These are phyloP conservation scores for Sinosuthora webbiana DNA, from an alignment of 2,113 vertebrate genomes.

Conservation along the genomic window DNA sequence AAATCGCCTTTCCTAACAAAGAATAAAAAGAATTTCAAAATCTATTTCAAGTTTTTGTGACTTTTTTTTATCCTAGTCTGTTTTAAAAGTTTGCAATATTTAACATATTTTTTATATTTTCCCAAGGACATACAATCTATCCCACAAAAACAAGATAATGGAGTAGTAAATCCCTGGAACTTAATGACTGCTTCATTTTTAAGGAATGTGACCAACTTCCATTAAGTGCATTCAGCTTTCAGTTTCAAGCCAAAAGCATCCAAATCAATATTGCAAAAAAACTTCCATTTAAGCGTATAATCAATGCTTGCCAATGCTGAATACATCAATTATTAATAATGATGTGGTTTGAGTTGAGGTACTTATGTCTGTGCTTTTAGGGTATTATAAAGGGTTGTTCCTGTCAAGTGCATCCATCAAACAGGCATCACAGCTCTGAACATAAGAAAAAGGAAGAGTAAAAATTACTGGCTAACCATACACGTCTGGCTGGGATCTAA, in stretches of 20 bases:
- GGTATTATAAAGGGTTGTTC: constrained; percentile 41
- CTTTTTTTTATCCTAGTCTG: neutral
- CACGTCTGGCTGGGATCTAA: neutral
- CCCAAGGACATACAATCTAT: neutral
- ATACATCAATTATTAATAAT: constrained; percentile 73
- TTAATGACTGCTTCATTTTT: constrained; percentile 53
- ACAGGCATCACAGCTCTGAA: neutral
- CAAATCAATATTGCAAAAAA: constrained; percentile 58
- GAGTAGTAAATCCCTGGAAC: neutral
- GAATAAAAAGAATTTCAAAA: neutral
- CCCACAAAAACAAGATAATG: neutral
- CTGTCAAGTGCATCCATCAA: constrained; percentile 46
- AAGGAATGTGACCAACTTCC: constrained; percentile 40
- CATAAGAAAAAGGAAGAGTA: neutral
- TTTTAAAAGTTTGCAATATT: neutral
- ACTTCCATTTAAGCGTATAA: constrained; percentile 71
- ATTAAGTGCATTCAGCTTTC: constrained; percentile 37
- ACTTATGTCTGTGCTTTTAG: constrained; percentile 71
- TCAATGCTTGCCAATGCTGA: constrained; percentile 69
- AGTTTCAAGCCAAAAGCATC: constrained; percentile 33
- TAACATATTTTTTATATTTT: neutral
- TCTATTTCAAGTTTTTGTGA: neutral
- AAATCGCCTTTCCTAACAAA: neutral
- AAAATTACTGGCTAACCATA: neutral
- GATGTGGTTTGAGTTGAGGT: constrained; percentile 64